Percentiles rank a stretch among this genome's conserved stretches.
These are phyloP conservation scores for Eucera pruinosa DNA, from an alignment of 2,888 invertebrate genomes.

Conservation along the genomic window DNA sequence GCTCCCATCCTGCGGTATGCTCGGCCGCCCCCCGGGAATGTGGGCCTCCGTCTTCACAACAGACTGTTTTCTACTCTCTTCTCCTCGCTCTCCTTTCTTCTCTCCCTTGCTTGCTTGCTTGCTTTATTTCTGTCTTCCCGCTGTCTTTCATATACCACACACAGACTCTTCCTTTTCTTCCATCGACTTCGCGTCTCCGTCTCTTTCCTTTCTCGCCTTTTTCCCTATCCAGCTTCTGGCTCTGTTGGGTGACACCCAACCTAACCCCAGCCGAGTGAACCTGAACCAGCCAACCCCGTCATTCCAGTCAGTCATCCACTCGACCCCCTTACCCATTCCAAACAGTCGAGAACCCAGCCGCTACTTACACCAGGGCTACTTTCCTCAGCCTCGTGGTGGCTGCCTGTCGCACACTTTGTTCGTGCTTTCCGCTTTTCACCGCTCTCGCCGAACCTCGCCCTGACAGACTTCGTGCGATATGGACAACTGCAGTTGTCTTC, in stretches of 20 bases:
- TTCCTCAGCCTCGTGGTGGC: constrained; percentile 47
- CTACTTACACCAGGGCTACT: constrained; percentile 63
- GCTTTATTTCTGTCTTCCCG: constrained; percentile 47
- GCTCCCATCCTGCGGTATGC: constrained; percentile 77
- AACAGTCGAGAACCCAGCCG: constrained; percentile 51
- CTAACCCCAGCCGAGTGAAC: constrained; percentile 57
- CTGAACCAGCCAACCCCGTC: constrained; percentile 62
- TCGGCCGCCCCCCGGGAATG: constrained; percentile 78
- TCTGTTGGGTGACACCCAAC: constrained; percentile 58
- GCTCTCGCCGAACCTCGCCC: neutral
- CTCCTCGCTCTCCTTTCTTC: neutral
- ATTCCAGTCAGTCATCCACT: constrained; percentile 68
- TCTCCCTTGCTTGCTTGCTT: neutral
- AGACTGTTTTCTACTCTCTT: constrained; percentile 36
- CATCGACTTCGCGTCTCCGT: constrained; percentile 37
- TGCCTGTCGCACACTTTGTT: constrained; percentile 43
- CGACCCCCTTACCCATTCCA: constrained; percentile 57
- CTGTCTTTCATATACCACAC: constrained; percentile 56
- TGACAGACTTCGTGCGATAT: neutral
- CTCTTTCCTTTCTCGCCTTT: constrained; percentile 45
- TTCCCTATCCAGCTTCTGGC: neutral
- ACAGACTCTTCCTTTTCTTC: constrained; percentile 39
- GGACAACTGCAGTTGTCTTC: constrained; percentile 3
- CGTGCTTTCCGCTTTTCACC: constrained; percentile 52
- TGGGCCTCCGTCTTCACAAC: constrained; percentile 70